A percentile compares a stretch with the other conserved stretches of the same genome.
phyloP scores from a whole-genome alignment of 2,888 invertebrate genomes.

The Leptopilina syphax region DNA sequence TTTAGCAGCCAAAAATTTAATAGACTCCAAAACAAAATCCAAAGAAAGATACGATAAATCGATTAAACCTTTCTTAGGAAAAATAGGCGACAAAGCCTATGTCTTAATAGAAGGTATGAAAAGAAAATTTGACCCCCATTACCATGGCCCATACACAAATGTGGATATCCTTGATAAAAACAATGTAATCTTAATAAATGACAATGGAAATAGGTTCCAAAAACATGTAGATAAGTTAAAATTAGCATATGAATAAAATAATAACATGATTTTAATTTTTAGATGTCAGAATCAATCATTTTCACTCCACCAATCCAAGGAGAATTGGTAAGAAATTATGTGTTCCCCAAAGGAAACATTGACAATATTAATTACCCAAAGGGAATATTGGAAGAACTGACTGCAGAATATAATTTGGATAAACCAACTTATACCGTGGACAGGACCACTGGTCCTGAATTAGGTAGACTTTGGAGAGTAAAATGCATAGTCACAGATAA shows the following conservation, averaged over 20 bases:
- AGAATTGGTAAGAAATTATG: background rate
- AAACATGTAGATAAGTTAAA: too few species aligned
- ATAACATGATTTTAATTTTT: background rate
- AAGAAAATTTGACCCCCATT: background rate
- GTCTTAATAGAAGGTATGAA: too few species aligned
- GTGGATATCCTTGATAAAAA: background rate
- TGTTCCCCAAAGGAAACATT: too few species aligned
- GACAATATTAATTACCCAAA: too few species aligned
- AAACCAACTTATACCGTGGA: background rate
- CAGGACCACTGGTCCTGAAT: background rate
- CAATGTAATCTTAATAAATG: background rate
- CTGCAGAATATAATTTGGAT: background rate
- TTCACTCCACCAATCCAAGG: background rate
- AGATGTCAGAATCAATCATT: background rate
- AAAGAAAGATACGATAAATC: background rate
- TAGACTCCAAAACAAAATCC: too few species aligned
- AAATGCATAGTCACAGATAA: background rate
- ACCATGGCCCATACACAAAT: background rate
- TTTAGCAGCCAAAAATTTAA: background rate
- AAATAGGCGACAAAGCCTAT: too few species aligned
- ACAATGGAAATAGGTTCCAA: background rate
- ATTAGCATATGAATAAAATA: background rate
- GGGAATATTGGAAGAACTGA: background rate
- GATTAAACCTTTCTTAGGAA: too few species aligned
- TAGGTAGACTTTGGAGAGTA: background rate